Evolutionary conservation across 1,140 invertebrate genomes (phyloP).

Genomic region (Platorchestia sp.): DNA sequence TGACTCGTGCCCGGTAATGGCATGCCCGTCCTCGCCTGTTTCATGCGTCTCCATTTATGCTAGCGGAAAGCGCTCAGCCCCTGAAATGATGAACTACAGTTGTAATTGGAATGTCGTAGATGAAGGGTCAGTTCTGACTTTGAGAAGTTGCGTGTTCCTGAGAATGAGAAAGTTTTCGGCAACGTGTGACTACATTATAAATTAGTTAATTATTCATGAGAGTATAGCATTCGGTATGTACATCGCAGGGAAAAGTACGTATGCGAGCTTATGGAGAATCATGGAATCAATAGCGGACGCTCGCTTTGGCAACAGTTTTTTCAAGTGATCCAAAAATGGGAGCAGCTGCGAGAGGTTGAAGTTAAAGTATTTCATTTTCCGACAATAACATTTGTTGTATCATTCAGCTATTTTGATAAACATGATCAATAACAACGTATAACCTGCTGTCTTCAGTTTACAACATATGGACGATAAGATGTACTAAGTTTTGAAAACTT

Average conservation of each 20-base stretch:
- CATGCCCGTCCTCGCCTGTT: not conserved
- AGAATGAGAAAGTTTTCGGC: not conserved
- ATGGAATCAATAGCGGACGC: not conserved
- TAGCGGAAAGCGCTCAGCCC: not conserved
- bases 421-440: too few species aligned
- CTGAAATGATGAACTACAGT: not conserved
- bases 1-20: not conserved
- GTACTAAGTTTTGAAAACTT: too few species aligned
- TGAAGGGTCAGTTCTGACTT: not conserved
- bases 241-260: not conserved
- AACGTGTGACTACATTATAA: not conserved
- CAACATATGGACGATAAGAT: too few species aligned
- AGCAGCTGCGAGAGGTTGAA: not conserved
- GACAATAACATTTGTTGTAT: not conserved
- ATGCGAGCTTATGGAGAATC: not conserved
- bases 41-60: not conserved
- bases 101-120: not conserved
- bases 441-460: too few species aligned
- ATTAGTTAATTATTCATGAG: not conserved
- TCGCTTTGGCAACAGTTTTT: not conserved
- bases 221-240: not conserved
- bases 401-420: not conserved
- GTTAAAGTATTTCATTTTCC: not conserved
- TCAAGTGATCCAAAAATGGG: not conserved
- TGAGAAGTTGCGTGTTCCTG: not conserved